Evolutionary conservation across 2,888 invertebrate genomes (phyloP), one percentile per base, ranked within the genome.

Genomic region (Choreutis nemorana): DNA sequence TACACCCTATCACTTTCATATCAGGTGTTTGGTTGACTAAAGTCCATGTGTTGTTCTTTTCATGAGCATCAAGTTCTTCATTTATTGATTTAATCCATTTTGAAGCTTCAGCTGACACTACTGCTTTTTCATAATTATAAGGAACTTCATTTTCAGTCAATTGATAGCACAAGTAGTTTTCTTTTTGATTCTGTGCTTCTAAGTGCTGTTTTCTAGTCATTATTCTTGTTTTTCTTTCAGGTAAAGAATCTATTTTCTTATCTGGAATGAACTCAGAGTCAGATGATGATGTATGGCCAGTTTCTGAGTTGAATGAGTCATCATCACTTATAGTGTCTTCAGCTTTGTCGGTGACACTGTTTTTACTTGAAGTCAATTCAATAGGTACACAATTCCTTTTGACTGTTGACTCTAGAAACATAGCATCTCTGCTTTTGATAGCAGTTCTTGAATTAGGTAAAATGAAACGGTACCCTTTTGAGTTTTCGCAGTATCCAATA

Each of bases 401-500:
- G n/a, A n/a, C n/a, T n/a, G n/a, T n/a, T n/a, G n/a, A n/a, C n/a
- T n/a, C n/a, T n/a, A 36, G 12, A 22, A 38, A 38, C 8, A 22
- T 24, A 14, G 29, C 40, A 36, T 40, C 36, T 26, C 33, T 33
- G 20, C 36, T 36, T 18, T 31, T 32, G 1, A 31, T 18, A 1
- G 32, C 25, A n/a, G 3, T 29, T 18, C 8, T 30, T 2, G 36
- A 21, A 2, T 13, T 29, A 7, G 37, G 35, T 24, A 34, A 10
- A 5, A 40, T 27, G 4, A 44, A 43, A 22, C 43, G 20, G 36
- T 48, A 55, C 2, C 49, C 50, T 31, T 56, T 54, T 2, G 34
- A 35, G 16, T 39, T 24, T 14, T 53, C 54, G 32, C 45, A 41
- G 30, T 65, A 62, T 4, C 62, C 65, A 22, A 61, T 42, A 21